Evolutionary conservation across 2,888 invertebrate genomes (phyloP), one percentile per base, ranked within the genome.

Genomic region (Mesochorus sp.): DNA sequence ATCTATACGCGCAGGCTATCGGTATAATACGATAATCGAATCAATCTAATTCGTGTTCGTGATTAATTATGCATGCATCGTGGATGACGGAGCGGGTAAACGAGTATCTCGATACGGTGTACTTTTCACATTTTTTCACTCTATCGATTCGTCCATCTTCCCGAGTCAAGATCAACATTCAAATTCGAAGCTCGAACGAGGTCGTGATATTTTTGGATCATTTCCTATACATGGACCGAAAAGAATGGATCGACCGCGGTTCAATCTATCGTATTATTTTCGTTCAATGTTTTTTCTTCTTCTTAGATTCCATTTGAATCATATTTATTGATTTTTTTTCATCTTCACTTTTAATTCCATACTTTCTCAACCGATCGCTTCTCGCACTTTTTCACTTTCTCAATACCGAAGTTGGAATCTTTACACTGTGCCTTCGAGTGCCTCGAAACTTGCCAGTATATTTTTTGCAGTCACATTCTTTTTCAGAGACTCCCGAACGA

Each of bases 31-130:
- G 31, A 59, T 67, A 67, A 74, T 61, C 53, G 67, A 74, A 74
- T 74, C 57, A 47, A 62, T 55, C 47, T 70, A 47, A 62, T 75
- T 62, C 62, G 47, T 49, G 57, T 47, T 47, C n/a, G 37, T 12
- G 42, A 75, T 75, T 68, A 75, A 75, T 75, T 62, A 75, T 75
- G 39, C 44, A 75, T 75, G 55, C 75, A 55, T 62, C 55, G 26
- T 1, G 19, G 44, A 31, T 44, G 61, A 61, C 47, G 14, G 19
- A 14, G 14, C 21, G 5, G 19, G 14, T 19, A 6, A 34, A 59
- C 26, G 24, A 49, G 17, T 44, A 28, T 28, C 10, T 28, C 3
- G 3, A 28, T 28, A n/a, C 28, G 14, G 26, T 10, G 34, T 8
- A 17, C 17, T 53, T 53, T 5, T 51, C n/a, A 10, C 26, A 51